Conservation (phyloP, 2,888 invertebrate genomes). For the Heliconius cydno region DNA sequence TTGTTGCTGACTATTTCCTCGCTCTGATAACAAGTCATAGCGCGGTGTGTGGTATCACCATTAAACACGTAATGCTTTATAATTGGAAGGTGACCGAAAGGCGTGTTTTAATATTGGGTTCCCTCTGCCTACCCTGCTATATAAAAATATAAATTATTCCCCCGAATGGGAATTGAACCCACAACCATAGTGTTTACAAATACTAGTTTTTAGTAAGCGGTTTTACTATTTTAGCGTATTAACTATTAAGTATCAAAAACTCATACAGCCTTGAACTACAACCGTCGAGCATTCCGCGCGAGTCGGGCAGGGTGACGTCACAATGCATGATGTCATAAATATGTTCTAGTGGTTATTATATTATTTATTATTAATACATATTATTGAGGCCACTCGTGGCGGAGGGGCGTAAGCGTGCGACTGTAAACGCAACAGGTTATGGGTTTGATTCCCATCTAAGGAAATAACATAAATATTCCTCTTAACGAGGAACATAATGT, state of each 20-base stretch:
- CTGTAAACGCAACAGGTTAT: too few relatives aligned
- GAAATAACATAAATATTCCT: too few relatives aligned
- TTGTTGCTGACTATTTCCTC: background rate
- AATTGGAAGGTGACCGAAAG: background rate
- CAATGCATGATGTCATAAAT: constrained; percentile 10
- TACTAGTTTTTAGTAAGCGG: background rate
- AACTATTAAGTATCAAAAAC: background rate
- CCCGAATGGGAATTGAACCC: background rate
- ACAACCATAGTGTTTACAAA: background rate
- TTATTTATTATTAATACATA: background rate
- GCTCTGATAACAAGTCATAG: background rate
- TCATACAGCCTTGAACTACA: constrained; percentile 9
- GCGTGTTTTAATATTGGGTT: background rate
- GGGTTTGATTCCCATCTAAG: too few relatives aligned
- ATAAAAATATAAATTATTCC: background rate
- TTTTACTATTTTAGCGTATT: background rate
- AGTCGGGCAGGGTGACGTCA: constrained; percentile 13
- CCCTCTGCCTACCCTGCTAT: background rate
- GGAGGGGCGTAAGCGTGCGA: too few relatives aligned
- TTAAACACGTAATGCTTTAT: background rate
- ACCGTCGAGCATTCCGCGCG: background rate
- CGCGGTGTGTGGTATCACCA: background rate
- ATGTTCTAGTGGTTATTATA: constrained; percentile 11
- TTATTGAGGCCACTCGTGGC: too few relatives aligned
- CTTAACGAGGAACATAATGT: background rate